phyloP scores from a whole-genome alignment of 2,113 vertebrate species.

The Fregata magnificens region DNA sequence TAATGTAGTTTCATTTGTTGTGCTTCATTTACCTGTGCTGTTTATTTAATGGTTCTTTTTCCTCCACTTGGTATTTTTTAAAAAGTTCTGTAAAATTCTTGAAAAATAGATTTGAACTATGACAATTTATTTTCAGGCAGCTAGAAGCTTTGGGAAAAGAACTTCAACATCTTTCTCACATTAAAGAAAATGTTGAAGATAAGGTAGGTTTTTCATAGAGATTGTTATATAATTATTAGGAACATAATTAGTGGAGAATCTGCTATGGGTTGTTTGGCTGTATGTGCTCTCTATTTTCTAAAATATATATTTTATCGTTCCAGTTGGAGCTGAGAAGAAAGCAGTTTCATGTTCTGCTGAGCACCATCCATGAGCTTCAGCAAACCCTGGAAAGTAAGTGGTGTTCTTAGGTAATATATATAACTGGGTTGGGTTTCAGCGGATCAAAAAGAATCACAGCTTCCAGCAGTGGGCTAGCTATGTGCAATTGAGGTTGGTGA shows the following conservation, averaged over 20 bases:
- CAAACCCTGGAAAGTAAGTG: constrained; percentile 97
- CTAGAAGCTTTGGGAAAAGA: constrained; percentile 95
- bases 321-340: constrained; percentile 96
- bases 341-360: constrained; percentile 97
- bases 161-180: constrained; percentile 92
- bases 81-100: too few relatives aligned
- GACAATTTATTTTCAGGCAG: constrained; percentile 78
- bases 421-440: neutral
- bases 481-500: neutral
- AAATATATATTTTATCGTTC: neutral
- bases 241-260: neutral
- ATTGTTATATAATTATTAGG: neutral
- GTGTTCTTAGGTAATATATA: neutral
- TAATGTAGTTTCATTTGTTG: neutral
- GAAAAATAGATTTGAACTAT: too few relatives aligned
- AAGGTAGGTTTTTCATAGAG: constrained; percentile 79
- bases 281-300: neutral
- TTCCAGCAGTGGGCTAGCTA: neutral
- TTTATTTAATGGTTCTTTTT: neutral
- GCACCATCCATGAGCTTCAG: constrained; percentile 97
- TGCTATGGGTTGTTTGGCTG: neutral
- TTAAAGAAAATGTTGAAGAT: constrained; percentile 96
- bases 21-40: neutral
- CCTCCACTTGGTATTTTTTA: too few relatives aligned
- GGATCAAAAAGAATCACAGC: neutral